Percentiles rank a stretch among this genome's conserved stretches.
Conservation (phyloP, 2,113 vertebrate species). For the Nanger granti region DNA sequence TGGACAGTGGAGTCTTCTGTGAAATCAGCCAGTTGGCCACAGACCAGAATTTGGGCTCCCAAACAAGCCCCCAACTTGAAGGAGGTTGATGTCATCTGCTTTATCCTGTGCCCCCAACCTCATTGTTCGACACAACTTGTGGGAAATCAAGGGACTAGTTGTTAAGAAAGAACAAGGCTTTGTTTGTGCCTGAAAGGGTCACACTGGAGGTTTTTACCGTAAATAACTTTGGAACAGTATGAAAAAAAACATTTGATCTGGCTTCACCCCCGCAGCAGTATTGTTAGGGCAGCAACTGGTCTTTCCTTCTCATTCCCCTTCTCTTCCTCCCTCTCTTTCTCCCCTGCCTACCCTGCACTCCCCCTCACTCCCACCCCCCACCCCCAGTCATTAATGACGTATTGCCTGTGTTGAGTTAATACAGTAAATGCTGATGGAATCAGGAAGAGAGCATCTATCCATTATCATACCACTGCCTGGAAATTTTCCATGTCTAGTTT, state of each 20-base stretch:
- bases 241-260: conserved; percentile 78
- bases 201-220: conserved; percentile 73
- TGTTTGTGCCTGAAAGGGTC: conserved; percentile 73
- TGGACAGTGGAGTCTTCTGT: conserved; percentile 71
- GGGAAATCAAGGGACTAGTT: conserved; percentile 64
- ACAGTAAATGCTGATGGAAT: conserved; percentile 45
- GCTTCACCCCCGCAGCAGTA: conserved; percentile 67
- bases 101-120: conserved; percentile 50
- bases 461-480: conserved; percentile 26
- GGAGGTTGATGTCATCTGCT: conserved; percentile 64
- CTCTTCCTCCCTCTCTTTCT: neutral
- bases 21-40: conserved; percentile 64
- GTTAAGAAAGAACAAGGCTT: conserved; percentile 74
- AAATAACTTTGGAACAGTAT: conserved; percentile 75
- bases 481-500: conserved; percentile 47
- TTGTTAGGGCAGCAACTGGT: conserved; percentile 60
- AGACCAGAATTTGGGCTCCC: neutral
- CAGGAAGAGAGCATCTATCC: conserved; percentile 45
- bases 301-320: neutral
- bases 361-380: neutral
- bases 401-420: conserved; percentile 31
- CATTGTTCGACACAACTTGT: conserved; percentile 64
- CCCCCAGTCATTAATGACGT: conserved; percentile 25
- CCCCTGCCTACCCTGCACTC: neutral
- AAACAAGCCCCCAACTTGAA: conserved; percentile 54